Percentiles rank a stretch among this genome's conserved stretches.
These are phyloP conservation scores for Drosophila melanocephala DNA, from an alignment of 2,888 invertebrate genomes.

Conservation along the genomic window DNA sequence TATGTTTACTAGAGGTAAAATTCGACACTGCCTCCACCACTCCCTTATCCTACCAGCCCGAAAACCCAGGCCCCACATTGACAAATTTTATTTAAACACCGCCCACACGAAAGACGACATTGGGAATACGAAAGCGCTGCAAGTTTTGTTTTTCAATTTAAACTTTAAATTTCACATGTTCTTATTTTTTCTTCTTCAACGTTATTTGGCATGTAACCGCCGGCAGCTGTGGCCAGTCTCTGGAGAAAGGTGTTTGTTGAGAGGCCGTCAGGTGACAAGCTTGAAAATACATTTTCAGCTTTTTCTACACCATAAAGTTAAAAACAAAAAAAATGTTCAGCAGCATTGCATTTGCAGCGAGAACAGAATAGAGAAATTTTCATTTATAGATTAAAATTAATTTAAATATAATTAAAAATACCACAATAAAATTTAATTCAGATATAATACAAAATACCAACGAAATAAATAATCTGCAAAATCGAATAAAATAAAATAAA, in stretches of 20 bases:
- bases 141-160: slow-evolving; percentile 75
- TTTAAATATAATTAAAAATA: neutral
- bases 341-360: slow-evolving; percentile 14
- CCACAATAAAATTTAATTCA: neutral
- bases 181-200: slow-evolving; percentile 24
- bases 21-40: slow-evolving; percentile 30
- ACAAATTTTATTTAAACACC: slow-evolving; percentile 65
- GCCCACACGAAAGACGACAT: slow-evolving; percentile 39
- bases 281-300: slow-evolving; percentile 38
- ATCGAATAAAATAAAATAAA: neutral
- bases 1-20: slow-evolving; percentile 74
- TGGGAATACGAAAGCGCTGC: slow-evolving; percentile 37
- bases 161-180: slow-evolving; percentile 68
- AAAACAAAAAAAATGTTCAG: slow-evolving; percentile 19
- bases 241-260: slow-evolving; percentile 48
- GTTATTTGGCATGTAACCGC: slow-evolving; percentile 63
- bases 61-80: slow-evolving; percentile 21
- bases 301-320: slow-evolving; percentile 24
- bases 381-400: neutral
- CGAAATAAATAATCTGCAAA: neutral
- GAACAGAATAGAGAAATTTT: neutral
- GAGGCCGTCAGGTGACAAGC: slow-evolving; percentile 46
- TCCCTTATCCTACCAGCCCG: neutral
- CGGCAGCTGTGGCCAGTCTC: slow-evolving; percentile 66
- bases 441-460: neutral